A percentile compares a stretch with the other conserved stretches of the same genome.
Evolutionary conservation across 2,113 vertebrate genomes (phyloP).

Genomic region (Chlamydotis undulata): DNA sequence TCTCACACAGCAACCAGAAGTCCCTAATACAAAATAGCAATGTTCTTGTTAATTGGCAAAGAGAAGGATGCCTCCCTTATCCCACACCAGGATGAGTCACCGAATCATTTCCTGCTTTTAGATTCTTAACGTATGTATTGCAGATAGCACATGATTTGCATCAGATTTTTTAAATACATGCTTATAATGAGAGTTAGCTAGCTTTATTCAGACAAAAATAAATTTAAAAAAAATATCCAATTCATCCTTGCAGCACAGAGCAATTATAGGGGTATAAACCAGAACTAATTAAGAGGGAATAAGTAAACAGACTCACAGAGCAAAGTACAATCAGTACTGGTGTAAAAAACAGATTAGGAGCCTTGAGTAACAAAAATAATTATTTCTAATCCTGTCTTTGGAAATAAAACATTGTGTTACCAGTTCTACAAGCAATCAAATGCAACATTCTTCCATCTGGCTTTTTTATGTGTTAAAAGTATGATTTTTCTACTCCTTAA

Average conservation of each 20-base stretch:
- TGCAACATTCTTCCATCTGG: background rate
- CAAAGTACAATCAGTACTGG: background rate
- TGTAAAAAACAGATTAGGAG: background rate
- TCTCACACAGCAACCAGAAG: background rate
- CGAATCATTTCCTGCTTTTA: constrained; percentile 1
- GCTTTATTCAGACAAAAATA: background rate
- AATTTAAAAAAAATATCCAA: background rate
- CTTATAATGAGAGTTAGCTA: background rate
- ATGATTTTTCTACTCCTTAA: background rate
- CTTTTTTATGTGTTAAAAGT: background rate
- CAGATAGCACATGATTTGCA: background rate
- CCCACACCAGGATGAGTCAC: background rate
- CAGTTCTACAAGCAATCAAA: background rate
- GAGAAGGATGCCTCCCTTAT: background rate
- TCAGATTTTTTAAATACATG: background rate
- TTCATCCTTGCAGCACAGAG: background rate
- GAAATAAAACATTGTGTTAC: background rate
- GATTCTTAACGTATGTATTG: background rate
- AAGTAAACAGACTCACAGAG: background rate
- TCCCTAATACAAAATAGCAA: background rate
- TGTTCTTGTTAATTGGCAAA: background rate
- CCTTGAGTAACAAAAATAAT: background rate
- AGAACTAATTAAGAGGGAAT: background rate
- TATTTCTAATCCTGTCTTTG: background rate
- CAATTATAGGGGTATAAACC: background rate